These are phyloP conservation scores for Elysia chlorotica DNA, from an alignment of 1,140 invertebrate species.

Conservation along the genomic window DNA sequence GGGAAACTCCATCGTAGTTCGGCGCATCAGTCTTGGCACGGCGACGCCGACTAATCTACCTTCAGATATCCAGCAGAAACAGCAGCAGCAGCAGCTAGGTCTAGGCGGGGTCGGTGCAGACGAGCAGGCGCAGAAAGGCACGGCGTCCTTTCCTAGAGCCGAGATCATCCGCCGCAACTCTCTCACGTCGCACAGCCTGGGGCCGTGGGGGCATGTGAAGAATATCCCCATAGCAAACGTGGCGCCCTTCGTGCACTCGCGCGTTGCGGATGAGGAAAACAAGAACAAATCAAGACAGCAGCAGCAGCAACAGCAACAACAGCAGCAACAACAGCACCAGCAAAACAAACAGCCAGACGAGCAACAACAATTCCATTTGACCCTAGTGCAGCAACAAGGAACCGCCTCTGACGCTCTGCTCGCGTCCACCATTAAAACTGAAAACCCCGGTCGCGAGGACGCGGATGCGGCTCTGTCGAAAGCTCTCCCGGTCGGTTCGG, in stretches of 20 bases:
- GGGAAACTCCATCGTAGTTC: slow-evolving; percentile 11
- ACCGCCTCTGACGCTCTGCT: too few species aligned
- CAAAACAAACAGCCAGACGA: too few species aligned
- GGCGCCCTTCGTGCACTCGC: slow-evolving; percentile 45
- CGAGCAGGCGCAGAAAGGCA: neutral
- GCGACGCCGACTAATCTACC: too few species aligned
- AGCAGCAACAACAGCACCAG: too few species aligned
- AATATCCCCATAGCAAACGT: slow-evolving; percentile 53
- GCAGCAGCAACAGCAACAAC: too few species aligned
- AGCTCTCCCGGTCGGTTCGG: too few species aligned
- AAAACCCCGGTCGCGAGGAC: too few species aligned
- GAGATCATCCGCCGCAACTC: slow-evolving; percentile 28
- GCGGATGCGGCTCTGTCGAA: too few species aligned
- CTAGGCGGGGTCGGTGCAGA: too few species aligned
- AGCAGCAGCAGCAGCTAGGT: neutral
- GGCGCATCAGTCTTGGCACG: slow-evolving; percentile 7
- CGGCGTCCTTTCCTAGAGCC: neutral
- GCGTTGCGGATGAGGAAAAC: slow-evolving; percentile 13
- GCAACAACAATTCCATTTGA: too few species aligned
- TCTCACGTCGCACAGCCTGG: neutral
- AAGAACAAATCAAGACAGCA: slow-evolving; percentile 4
- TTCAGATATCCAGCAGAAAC: neutral
- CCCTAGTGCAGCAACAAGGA: too few species aligned
- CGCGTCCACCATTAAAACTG: too few species aligned
- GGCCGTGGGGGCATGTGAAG: slow-evolving; percentile 37